These are phyloP conservation scores for Parochlus steinenii DNA, from an alignment of 2,888 invertebrate species.

Conservation along the genomic window DNA sequence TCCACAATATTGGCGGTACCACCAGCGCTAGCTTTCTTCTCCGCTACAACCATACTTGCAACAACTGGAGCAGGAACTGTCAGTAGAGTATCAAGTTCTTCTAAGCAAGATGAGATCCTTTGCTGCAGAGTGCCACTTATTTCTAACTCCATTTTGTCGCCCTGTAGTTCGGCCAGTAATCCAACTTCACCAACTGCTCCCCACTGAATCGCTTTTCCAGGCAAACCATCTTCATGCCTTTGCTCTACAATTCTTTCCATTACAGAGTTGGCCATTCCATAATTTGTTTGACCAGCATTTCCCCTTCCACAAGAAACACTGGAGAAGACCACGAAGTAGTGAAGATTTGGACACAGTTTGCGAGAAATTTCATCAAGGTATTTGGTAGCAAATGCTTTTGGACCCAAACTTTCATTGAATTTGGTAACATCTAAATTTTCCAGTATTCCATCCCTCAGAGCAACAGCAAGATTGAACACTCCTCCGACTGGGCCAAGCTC, in stretches of 20 bases:
- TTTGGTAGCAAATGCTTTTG: conserved; percentile 65
- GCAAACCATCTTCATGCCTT: conserved; percentile 31
- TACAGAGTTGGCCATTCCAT: conserved; percentile 76
- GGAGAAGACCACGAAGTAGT: conserved; percentile 40
- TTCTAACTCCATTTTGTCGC: conserved; percentile 27
- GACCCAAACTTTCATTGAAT: conserved; percentile 48
- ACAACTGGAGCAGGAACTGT: conserved; percentile 35
- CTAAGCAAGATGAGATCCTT: conserved; percentile 43
- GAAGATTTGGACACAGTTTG: background rate
- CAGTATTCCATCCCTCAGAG: conserved; percentile 50
- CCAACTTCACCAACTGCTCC: conserved; percentile 51
- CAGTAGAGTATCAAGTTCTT: conserved; percentile 38
- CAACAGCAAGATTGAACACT: conserved; percentile 71
- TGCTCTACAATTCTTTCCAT: conserved; percentile 50
- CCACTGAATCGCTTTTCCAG: conserved; percentile 44
- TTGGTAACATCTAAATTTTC: conserved; percentile 52
- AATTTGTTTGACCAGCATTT: conserved; percentile 81
- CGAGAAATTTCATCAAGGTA: conserved; percentile 32
- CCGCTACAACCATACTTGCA: conserved; percentile 47
- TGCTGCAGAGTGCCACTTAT: conserved; percentile 50
- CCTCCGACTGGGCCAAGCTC: conserved; percentile 50
- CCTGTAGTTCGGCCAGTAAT: conserved; percentile 42
- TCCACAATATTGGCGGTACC: conserved; percentile 20
- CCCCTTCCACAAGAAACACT: conserved; percentile 84
- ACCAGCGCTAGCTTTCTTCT: conserved; percentile 32